These are phyloP conservation scores for Nematolebias whitei DNA, from an alignment of 2,113 vertebrate genomes.

Conservation along the genomic window DNA sequence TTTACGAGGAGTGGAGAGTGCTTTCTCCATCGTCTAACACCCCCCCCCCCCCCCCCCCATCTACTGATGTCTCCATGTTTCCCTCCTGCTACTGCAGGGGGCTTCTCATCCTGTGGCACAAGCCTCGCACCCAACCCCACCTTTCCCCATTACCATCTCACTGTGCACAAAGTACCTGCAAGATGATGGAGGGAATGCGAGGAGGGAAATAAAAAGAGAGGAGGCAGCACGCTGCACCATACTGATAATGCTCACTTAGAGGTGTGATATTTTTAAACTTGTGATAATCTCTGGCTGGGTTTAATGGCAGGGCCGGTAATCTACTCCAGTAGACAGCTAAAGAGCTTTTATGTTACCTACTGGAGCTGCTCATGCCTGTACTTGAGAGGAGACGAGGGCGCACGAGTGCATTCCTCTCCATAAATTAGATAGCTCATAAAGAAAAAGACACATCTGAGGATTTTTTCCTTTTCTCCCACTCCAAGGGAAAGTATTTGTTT, in stretches of 20 bases:
- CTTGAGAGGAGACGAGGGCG: slow-evolving; percentile 68
- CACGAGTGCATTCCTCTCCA: slow-evolving; percentile 71
- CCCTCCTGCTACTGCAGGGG: slow-evolving; percentile 41
- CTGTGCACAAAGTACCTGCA: not conserved
- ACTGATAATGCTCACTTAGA: slow-evolving; percentile 75
- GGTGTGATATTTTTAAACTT: slow-evolving; percentile 19
- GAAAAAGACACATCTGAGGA: slow-evolving; percentile 44
- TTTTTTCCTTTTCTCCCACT: slow-evolving; percentile 8
- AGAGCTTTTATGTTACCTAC: slow-evolving; percentile 77
- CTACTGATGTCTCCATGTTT: slow-evolving; percentile 40
- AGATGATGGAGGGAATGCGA: slow-evolving; percentile 23
- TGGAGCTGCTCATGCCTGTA: slow-evolving; percentile 68
- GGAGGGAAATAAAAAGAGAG: slow-evolving; percentile 24
- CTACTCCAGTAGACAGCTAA: slow-evolving; percentile 79
- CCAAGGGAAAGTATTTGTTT: slow-evolving; percentile 42
- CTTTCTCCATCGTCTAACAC: slow-evolving; percentile 8
- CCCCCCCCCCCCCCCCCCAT: slow-evolving; percentile 6
- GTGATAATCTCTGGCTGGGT: slow-evolving; percentile 66
- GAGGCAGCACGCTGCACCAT: slow-evolving; percentile 68
- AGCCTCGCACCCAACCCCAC: slow-evolving; percentile 44
- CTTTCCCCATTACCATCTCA: slow-evolving; percentile 62
- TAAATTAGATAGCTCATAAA: slow-evolving; percentile 74
- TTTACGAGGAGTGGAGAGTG: slow-evolving; percentile 28
- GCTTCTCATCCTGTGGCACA: slow-evolving; percentile 38
- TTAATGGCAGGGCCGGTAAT: slow-evolving; percentile 75